Base-by-base conservation (phyloP, 2,113 vertebrate genomes). In the Stercorarius parasiticus region DNA sequence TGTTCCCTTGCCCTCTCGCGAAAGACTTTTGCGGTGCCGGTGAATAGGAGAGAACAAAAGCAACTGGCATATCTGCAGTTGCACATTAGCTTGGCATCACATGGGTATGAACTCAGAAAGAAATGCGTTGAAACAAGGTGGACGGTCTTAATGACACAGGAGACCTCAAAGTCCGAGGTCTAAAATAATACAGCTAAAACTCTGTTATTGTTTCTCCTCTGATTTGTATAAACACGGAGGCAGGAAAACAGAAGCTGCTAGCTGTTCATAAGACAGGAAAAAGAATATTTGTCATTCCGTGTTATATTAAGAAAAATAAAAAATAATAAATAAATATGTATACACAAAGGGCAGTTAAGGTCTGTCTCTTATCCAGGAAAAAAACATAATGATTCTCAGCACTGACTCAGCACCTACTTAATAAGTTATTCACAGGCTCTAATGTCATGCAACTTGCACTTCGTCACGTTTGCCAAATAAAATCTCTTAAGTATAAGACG, bases 401-500 rank as follows among this genome's bases (percentile, higher is more conserved):
- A 90, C 5, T 53, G 61, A 66, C 34, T 74, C 25, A 80, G 19
- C 25, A 53, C 34, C 40, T 62, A 19, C 0, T 0, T 34, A 26
- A 15, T 32, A 61, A 61, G 7, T 65, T 66, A 17, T 43, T 77
- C 43, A 52, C 40, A 62, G 29, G 67, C 6, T 36, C 13, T 61
- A 17, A 27, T 8, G 5, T 34, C 25, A 2, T 25, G 11, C 15
- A 66, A 55, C 10, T 64, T 65, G 6, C 2, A 55, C 3, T 9
- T 69, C 14, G 25, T 52, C 16, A 26, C 7, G 2, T 58, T 47
- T 74, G 42, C 12, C 9, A 62, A 77, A 78, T 25, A 69, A 59
- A 49, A 52, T 14, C 59, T 43, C 26, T 42, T 42, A 43, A 8
- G 15, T 73, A 55, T 52, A 73, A 80, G 29, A 36, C 23, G 16